These are phyloP conservation scores for Apis laboriosa DNA, from an alignment of 1,140 invertebrate species.

Conservation along the genomic window DNA sequence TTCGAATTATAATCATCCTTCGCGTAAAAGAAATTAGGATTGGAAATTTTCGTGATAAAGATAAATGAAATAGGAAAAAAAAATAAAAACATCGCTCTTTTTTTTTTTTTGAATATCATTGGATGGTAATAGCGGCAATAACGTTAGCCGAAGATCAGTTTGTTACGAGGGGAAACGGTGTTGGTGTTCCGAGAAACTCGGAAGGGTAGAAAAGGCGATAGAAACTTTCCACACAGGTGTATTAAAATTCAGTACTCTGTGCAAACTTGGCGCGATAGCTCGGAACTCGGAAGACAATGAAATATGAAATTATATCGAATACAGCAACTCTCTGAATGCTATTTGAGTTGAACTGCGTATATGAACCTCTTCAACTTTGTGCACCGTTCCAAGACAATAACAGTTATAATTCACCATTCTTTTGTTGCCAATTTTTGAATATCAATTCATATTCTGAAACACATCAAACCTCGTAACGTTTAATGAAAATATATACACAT, in stretches of 20 bases:
- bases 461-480: neutral
- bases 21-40: neutral
- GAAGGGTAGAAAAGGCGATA: constrained; percentile 5
- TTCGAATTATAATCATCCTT: neutral
- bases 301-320: constrained; percentile 63
- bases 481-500: neutral
- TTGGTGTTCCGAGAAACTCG: constrained; percentile 2
- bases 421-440: neutral
- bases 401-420: neutral
- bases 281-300: constrained; percentile 47
- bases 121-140: neutral
- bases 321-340: neutral
- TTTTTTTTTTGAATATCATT: neutral
- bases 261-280: constrained; percentile 18
- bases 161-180: neutral
- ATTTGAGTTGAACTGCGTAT: constrained; percentile 14
- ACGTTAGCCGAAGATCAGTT: constrained; percentile 20
- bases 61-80: no score
- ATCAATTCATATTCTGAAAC: neutral
- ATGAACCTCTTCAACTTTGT: neutral
- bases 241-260: constrained; percentile 46
- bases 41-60: neutral
- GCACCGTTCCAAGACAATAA: neutral
- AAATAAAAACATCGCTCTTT: no score
- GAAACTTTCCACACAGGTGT: constrained; percentile 28